phyloP scores from a whole-genome alignment of 2,888 invertebrate species.

The Willowsia nigromaculata region DNA sequence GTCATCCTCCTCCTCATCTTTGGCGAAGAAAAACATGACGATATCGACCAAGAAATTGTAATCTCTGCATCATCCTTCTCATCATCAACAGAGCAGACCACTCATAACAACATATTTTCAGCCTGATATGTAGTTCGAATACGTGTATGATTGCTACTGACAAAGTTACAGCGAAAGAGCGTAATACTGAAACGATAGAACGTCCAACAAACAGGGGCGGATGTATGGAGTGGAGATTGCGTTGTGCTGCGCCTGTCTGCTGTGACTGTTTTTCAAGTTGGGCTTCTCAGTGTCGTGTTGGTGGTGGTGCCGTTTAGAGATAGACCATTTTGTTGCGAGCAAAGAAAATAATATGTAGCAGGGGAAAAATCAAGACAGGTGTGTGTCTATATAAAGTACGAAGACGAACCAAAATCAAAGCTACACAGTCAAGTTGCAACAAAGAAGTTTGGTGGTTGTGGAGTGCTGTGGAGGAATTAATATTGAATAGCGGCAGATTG shows the following conservation, averaged over 20 bases:
- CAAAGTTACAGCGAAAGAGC: neutral
- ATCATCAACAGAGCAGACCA: neutral
- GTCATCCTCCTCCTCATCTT: conserved; percentile 6
- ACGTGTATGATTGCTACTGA: neutral
- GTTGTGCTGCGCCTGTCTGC: neutral
- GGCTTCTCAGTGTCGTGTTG: conserved; percentile 25
- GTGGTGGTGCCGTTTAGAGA: conserved; percentile 24
- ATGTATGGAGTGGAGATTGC: neutral
- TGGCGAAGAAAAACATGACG: neutral
- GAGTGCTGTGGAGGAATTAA: neutral
- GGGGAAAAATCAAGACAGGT: neutral
- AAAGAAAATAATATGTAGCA: no score
- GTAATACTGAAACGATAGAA: neutral
- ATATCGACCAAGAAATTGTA: conserved; percentile 32
- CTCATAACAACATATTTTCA: neutral
- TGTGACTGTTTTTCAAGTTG: conserved; percentile 4
- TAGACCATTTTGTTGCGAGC: neutral
- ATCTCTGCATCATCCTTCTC: neutral
- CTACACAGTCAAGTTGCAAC: no score
- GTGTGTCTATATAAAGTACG: neutral
- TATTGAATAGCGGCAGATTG: conserved; percentile 26
- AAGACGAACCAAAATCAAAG: neutral
- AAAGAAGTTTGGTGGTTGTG: neutral
- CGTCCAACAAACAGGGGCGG: neutral
- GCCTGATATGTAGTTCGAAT: neutral